Evolutionary conservation across 2,113 vertebrate species (phyloP).

Genomic region (Hippopotamus amphibius): DNA sequence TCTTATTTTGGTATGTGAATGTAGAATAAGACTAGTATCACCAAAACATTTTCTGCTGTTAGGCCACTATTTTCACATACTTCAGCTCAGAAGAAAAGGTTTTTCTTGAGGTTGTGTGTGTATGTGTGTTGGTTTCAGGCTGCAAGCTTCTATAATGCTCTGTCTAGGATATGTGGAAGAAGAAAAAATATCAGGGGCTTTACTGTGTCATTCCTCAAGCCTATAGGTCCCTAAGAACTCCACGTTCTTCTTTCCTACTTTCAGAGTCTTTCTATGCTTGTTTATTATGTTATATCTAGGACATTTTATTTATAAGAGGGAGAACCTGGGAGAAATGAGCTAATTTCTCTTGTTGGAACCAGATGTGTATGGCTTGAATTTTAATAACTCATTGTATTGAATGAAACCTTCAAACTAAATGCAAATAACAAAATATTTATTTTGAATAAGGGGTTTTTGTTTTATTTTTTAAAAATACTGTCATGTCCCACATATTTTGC

Average conservation of each 20-base stretch:
- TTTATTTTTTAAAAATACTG: not conserved
- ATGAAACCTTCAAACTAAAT: not conserved
- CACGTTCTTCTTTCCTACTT: not conserved
- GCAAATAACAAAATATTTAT: conserved; percentile 25
- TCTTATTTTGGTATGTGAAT: not conserved
- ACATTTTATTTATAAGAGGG: not conserved
- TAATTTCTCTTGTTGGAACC: not conserved
- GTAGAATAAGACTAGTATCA: accelerated
- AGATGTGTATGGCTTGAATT: not conserved
- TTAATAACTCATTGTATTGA: not conserved
- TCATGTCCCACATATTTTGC: not conserved
- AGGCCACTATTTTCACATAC: not conserved
- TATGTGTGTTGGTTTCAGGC: not conserved
- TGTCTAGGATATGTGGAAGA: not conserved
- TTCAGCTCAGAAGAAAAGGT: not conserved
- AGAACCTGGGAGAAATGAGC: not conserved
- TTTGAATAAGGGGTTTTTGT: not conserved
- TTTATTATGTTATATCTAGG: not conserved
- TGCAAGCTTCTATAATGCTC: not conserved
- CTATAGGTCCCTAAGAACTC: accelerated
- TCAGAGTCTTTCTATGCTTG: not conserved
- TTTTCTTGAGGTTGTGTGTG: not conserved
- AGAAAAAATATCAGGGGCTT: not conserved
- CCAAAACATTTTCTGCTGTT: not conserved
- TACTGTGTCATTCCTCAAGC: not conserved